Base-by-base conservation (phyloP, 1,140 invertebrate species). In the Manduca sexta region DNA sequence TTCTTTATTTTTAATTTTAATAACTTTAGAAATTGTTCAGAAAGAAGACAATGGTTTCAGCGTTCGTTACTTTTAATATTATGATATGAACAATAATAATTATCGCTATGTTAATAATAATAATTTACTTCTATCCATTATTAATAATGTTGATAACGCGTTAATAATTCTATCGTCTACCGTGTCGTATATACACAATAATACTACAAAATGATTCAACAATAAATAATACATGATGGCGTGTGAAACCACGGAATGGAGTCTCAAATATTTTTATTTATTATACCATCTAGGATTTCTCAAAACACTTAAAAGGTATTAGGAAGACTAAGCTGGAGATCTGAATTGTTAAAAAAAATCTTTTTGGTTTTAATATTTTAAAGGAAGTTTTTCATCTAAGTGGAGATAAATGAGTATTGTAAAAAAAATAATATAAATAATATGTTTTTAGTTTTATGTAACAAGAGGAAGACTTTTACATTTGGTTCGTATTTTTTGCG, bases 71-170 rank as follows among this genome's bases (percentile, higher is more conserved):
- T 69, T 74, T 78, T 77, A 84, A 76, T 82, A 75, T 80, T 80
- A 87, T 87, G 86, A 87, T 87, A 87, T 87, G 86, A 87, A 87
- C 86, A 87, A 81, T 85, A 85, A 84, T 84, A 81, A 83, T 85
- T 83, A 82, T 67, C 56, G 67, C 76, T 85, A 83, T 80, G 64
- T 80, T 79, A 82, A 75, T 60, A 69, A 45, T 45, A 34, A 45
- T 40, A 12, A 35, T 35, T 35, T 12, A 35, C 31, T 35, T 35
- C 77, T 81, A 82, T 81, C 55, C 49, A 54, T 74, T 77, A 75
- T 71, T 64, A 66, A 64, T 77, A 79, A 69, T 69, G 68, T 71
- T 69, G 67, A 75, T 78, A 75, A 79, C 67, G 64, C 64, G 69
- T 35, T 68, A 57, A 68, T 72, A 70, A 57, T 70, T 57, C 72